phyloP scores from a whole-genome alignment of 1,140 invertebrate species.

The Mactra quadrangularis region DNA sequence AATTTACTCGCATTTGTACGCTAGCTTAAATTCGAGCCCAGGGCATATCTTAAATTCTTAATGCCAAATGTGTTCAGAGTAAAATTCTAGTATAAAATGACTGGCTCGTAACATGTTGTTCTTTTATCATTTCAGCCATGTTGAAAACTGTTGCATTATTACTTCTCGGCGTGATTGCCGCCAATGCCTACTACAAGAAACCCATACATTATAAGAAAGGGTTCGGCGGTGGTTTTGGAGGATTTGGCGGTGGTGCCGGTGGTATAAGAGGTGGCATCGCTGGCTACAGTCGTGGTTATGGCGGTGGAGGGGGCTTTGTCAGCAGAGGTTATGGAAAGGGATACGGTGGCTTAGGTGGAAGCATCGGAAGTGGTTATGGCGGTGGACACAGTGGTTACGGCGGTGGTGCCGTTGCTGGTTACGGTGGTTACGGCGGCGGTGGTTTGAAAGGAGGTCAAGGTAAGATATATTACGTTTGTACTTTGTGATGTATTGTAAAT shows the following conservation, averaged over 20 bases:
- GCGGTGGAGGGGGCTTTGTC: not conserved
- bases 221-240: not conserved
- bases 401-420: not conserved
- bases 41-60: too few relatives aligned
- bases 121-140: conserved; percentile 9
- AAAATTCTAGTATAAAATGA: too few relatives aligned
- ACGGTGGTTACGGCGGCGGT: not conserved
- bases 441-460: not conserved
- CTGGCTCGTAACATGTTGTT: too few relatives aligned
- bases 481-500: too few relatives aligned
- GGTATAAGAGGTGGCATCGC: not conserved
- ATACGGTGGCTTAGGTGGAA: not conserved
- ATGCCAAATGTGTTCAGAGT: too few relatives aligned
- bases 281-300: not conserved
- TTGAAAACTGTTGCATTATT: conserved; percentile 21
- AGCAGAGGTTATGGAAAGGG: conserved; percentile 1
- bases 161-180: conserved; percentile 34
- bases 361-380: not conserved
- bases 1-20: too few relatives aligned
- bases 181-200: not conserved
- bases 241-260: not conserved
- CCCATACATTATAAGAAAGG: conserved; percentile 11
- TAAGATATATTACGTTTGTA: too few relatives aligned
- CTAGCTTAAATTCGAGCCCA: too few relatives aligned
- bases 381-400: not conserved